Conservation (phyloP, 2,113 vertebrate species). For the Albula glossodonta region DNA sequence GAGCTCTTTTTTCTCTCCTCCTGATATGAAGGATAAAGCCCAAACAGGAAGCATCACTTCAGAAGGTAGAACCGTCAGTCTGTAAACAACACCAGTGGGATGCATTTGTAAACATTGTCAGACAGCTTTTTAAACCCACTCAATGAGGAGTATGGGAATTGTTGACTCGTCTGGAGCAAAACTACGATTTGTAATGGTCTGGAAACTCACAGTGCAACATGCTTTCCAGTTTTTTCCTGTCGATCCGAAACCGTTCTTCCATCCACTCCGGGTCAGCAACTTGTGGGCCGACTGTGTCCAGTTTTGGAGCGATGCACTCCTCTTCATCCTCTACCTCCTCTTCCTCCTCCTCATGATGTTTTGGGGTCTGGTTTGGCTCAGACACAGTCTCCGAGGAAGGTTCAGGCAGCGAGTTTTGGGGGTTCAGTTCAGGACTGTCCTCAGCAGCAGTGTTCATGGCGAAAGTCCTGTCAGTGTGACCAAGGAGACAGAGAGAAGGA, state of each 20-base stretch:
- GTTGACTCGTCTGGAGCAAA: neutral
- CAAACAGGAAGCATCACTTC: conserved; percentile 24
- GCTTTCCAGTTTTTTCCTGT: conserved; percentile 76
- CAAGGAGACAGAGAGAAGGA: conserved; percentile 51
- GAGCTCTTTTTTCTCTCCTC: conserved; percentile 21
- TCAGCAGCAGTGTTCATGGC: conserved; percentile 64
- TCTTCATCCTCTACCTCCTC: conserved; percentile 43
- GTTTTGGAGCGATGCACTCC: conserved; percentile 13
- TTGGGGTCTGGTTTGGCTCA: conserved; percentile 46
- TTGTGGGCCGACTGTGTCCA: conserved; percentile 39
- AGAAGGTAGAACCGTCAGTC: conserved; percentile 31
- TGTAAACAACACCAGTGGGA: conserved; percentile 47
- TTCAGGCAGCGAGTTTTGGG: conserved; percentile 43
- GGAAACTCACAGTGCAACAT: conserved; percentile 73
- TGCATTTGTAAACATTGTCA: neutral
- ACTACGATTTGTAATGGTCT: neutral
- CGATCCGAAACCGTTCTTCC: conserved; percentile 77
- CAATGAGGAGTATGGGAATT: neutral
- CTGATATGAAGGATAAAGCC: conserved; percentile 46
- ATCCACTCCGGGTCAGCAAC: conserved; percentile 65
- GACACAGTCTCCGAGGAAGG: conserved; percentile 8
- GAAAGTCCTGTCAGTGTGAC: conserved; percentile 59
- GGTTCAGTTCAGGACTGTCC: conserved; percentile 47
- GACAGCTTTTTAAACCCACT: neutral
- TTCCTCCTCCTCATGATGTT: conserved; percentile 61